Evolutionary conservation across 2,888 invertebrate species (phyloP).

Genomic region (Achlya flavicornis): DNA sequence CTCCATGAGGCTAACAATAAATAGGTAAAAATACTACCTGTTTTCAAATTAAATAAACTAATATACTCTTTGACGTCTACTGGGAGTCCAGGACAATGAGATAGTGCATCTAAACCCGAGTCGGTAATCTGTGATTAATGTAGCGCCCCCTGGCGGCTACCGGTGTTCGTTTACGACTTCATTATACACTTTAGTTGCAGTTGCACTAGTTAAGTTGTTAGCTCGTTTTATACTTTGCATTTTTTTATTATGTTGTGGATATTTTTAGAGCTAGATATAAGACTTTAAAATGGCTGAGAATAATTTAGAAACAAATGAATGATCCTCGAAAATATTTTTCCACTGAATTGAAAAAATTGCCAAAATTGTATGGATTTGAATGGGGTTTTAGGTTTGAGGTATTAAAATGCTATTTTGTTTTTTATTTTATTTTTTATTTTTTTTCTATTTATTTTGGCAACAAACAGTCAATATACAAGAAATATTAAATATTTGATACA

Average conservation of each 20-base stretch:
- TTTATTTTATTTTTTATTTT: too few species aligned
- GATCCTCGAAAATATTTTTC: too few species aligned
- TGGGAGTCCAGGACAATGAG: constrained; percentile 66
- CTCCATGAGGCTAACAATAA: constrained; percentile 9
- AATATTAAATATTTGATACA: too few species aligned
- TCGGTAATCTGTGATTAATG: constrained; percentile 76
- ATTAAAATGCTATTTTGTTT: too few species aligned
- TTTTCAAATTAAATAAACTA: not conserved
- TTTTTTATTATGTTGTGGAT: constrained; percentile 32
- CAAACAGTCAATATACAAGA: too few species aligned
- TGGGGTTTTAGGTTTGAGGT: too few species aligned
- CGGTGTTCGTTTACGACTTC: constrained; percentile 60
- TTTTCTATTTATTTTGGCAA: too few species aligned
- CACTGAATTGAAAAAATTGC: too few species aligned
- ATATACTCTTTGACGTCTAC: constrained; percentile 51
- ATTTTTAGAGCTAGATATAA: constrained; percentile 14
- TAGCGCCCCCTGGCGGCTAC: constrained; percentile 54
- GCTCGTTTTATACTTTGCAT: not conserved
- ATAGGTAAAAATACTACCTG: constrained; percentile 21
- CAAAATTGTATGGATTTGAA: too few species aligned
- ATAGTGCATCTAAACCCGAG: constrained; percentile 58
- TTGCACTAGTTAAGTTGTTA: constrained; percentile 1
- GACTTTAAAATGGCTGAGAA: not conserved
- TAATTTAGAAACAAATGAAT: too few species aligned
- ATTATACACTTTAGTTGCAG: constrained; percentile 42